phyloP scores from a whole-genome alignment of 2,888 invertebrate species.

The Griposia aprilina region DNA sequence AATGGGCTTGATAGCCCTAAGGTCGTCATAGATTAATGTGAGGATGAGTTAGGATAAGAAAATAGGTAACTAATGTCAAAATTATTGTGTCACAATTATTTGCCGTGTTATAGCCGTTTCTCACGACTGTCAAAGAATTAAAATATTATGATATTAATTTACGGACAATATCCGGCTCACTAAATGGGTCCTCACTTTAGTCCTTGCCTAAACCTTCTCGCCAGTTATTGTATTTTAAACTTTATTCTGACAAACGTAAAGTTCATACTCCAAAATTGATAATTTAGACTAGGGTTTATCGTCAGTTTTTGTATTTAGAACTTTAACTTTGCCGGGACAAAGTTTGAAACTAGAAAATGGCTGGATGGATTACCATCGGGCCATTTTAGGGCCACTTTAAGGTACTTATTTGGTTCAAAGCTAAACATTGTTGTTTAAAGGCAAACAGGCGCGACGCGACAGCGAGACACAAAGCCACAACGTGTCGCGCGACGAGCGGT shows the following conservation, averaged over 20 bases:
- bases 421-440: no score
- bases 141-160: not conserved
- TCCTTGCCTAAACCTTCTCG: not conserved
- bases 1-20: not conserved
- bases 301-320: no score
- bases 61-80: no score
- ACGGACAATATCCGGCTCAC: not conserved
- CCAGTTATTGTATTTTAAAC: not conserved
- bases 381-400: no score
- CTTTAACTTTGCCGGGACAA: not conserved
- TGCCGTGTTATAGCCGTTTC: no score
- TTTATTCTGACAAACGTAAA: not conserved
- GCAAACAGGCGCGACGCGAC: no score
- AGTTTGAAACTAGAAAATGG: not conserved
- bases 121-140: not conserved
- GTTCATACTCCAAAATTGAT: no score
- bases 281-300: not conserved
- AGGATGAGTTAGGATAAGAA: not conserved
- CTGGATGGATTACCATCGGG: not conserved
- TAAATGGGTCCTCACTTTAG: not conserved
- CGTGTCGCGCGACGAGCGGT: no score
- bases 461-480: no score
- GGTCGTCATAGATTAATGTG: not conserved
- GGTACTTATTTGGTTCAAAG: not conserved
- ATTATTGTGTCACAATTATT: no score